Base-by-base conservation (phyloP, 2,113 vertebrate genomes). In the Merops nubicus region DNA sequence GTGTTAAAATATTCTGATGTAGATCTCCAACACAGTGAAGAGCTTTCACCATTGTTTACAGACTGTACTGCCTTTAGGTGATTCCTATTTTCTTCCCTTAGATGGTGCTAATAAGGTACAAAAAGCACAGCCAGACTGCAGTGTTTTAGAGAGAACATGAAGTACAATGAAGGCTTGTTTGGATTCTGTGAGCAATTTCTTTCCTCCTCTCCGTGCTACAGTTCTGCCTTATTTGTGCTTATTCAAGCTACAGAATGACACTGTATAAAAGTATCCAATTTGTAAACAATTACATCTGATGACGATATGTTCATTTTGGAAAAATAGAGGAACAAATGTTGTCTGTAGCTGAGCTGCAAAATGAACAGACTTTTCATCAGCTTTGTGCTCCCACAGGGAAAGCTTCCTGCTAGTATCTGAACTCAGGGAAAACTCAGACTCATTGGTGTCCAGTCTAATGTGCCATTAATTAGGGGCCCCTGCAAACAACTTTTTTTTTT, bases 81-180 rank as follows among this genome's bases (percentile, higher is more conserved):
- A 86, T 96, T 92, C 50, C 90, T 45, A 12, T 80, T 76, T 96
- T 77, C 95, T 88, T 95, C 97, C 97, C 95, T 97, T 97, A 97
- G 97, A 95, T 97, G 97, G 97, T 96, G 97, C 97, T 97, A 96
- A 96, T 86, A 95, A 85, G 77, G 97, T 96, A 86, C 81, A 86
- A 68, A 97, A 95, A 85, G 73, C 83, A 78, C 40, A 79, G 48
- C 34, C 88, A 89, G 87, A 36, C 59, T 73, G 51, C 75, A 62
- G 84, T 85, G 42, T 21, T 91, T 82, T n/a, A 62, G 69, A 45
- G 67, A 77, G 59, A 84, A 54, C 29, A 57, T 1, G 2, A 85
- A 87, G 56, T 59, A 57, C 80, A 74, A 43, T 12, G 33, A 85
- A 75, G 72, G 42, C 67, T 93, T 80, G n/a, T 91, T 92, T 69